These are phyloP conservation scores for Plebejus melissa DNA, from an alignment of 2,888 invertebrate genomes.

Conservation along the genomic window DNA sequence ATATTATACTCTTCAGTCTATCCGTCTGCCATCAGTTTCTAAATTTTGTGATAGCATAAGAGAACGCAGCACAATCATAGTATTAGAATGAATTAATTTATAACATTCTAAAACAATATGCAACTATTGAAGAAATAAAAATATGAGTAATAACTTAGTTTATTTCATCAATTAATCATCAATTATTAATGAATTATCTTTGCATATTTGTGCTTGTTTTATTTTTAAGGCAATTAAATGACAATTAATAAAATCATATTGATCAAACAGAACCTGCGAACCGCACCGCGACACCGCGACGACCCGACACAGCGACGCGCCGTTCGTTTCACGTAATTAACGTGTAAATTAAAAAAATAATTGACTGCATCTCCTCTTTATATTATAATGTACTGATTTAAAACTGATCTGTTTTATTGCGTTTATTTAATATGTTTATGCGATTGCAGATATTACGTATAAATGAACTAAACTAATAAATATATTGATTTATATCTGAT, in stretches of 20 bases:
- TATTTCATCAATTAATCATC: too few species aligned
- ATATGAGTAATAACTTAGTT: too few species aligned
- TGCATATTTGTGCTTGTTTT: background rate
- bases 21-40: background rate
- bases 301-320: background rate
- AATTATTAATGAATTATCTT: too few species aligned
- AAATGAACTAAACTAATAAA: too few species aligned
- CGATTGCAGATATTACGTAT: too few species aligned
- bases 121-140: too few species aligned
- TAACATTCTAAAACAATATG: too few species aligned
- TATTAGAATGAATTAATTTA: too few species aligned
- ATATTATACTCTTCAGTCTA: background rate
- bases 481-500: too few species aligned
- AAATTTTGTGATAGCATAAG: too few species aligned
- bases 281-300: background rate
- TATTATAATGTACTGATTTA: background rate
- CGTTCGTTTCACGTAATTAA: background rate
- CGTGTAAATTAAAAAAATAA: conserved; percentile 3
- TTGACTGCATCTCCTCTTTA: background rate
- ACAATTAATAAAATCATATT: background rate
- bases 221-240: background rate
- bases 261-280: background rate
- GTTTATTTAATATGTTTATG: background rate
- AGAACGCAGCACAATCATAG: background rate
- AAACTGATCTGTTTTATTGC: background rate